Base-by-base conservation (phyloP, 2,113 vertebrate species). In the Anhinga rufa region DNA sequence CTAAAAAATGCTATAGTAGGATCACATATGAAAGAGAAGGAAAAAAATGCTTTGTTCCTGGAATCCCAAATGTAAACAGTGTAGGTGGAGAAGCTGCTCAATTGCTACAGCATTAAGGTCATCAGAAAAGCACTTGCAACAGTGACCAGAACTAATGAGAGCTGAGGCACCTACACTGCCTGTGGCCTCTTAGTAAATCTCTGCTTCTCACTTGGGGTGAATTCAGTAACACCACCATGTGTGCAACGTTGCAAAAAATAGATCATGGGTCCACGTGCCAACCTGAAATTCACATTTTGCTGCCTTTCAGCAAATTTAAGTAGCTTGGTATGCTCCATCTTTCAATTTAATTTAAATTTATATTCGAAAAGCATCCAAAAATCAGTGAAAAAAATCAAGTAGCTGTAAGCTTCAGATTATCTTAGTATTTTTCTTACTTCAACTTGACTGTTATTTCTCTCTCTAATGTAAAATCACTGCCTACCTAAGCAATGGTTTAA, bases 401-500 rank as follows among this genome's bases (percentile, higher is more conserved):
- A 70, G 25, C 10, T 58, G 26, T 66, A 68, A 58, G 9, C 4
- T 86, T 93, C 20, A 29, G 8, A 58, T 68, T 80, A 71, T 89
- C 51, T 62, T 64, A 58, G 26, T 29, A 58, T 57, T 87, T 78
- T 94, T 95, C 70, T 58, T 26, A 62, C 32, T 78, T 76, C 38
- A 71, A 29, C 32, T 32, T 81, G 48, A 57, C 51, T 48, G 14
- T 49, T 68, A 31, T 55, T 85, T 91, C n/a, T 32, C 14, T 86
- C 1, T 16, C 49, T 74, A 78, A 77, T 66, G 36, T 65, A 77
- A 78, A 71, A 89, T 66, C 62, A 87, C 26, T 85, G n/a, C 87
- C 88, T 96, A 97, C 97, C 94, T 89, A 55, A 97, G 97, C 87
- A 96, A 80, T 40, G 94, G 75, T 10, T 96, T 85, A 17, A 97